These are phyloP conservation scores for Athene cunicularia DNA, from an alignment of 2,113 vertebrate genomes.

Conservation along the genomic window DNA sequence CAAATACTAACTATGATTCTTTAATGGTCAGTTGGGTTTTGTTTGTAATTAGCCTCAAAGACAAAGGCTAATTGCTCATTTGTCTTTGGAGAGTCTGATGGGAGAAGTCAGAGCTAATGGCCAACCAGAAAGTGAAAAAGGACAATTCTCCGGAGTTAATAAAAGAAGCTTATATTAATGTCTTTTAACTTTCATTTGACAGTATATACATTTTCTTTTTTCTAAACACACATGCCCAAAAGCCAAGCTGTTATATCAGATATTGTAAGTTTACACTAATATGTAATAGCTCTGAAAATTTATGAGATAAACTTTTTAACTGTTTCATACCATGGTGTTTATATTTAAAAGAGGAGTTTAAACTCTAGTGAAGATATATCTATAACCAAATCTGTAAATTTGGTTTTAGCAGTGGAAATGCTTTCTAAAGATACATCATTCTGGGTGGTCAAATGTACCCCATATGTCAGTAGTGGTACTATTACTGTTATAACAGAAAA, in stretches of 20 bases:
- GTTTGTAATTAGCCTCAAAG: conserved; percentile 45
- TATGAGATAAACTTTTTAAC: neutral
- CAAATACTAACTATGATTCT: neutral
- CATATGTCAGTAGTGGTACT: neutral
- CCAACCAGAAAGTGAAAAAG: neutral
- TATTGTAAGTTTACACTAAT: neutral
- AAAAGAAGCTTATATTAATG: neutral
- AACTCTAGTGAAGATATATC: neutral
- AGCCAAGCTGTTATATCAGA: neutral
- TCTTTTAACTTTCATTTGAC: neutral
- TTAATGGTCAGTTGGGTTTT: neutral
- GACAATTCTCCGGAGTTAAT: neutral
- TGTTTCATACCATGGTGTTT: neutral
- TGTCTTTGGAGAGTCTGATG: neutral
- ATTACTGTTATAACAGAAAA: neutral
- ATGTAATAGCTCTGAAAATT: neutral
- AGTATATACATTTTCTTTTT: neutral
- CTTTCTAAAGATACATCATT: neutral
- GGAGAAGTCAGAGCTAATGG: neutral
- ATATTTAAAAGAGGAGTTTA: neutral
- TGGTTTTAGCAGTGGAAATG: neutral
- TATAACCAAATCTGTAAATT: neutral
- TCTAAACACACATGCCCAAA: neutral
- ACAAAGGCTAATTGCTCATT: conserved; percentile 51
- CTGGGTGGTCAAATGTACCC: neutral